Evolutionary conservation across 64 coral and sea anemone species (phyloP), one percentile per base, ranked within the genome.

Genomic region (Trachythela sp.): DNA sequence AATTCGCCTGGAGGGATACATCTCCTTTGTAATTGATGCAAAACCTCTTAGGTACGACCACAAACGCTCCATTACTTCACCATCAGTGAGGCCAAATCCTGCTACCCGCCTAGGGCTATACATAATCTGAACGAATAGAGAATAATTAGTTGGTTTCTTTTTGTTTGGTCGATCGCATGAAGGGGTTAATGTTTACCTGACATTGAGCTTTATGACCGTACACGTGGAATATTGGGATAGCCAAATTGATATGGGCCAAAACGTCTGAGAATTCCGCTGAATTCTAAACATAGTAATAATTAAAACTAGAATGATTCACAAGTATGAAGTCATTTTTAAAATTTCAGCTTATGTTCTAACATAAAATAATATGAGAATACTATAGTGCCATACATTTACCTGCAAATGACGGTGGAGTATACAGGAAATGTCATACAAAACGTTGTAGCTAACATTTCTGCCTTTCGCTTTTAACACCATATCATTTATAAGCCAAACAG

Each of bases 1-100:
- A 77, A 77, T 77, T 13, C 71, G 71, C 36, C 71, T 77, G 36
- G 71, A 77, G 8, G 71, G 71, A 77, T 6, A 77, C 71, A 77
- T 77, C 71, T 77, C 71, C 71, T 77, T 77, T 8, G 71, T 77
- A 77, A 77, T 77, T 77, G 71, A 77, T 77, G 71, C 71, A 77
- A 77, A 35, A 10, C 71, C 71, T 35, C 71, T 77, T 7, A 80
- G 9, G 34, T 80, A 80, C 1, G 75, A 80, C 75, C 75, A 80
- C 11, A 80, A 36, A 7, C 75, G 75, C 75, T 80, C 75, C 75
- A 80, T 80, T 80, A 80, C 75, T 36, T 80, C 75, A 7, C 75
- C 75, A 80, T 80, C 75, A 80, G 75, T 80, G 20, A 80, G 6
- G 2, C 75, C 75, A 22, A 80, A 80, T 38, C 75, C 75, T 38